phyloP scores from a whole-genome alignment of 2,797 vertebrate genomes.

The Protosalanx chinensis region DNA sequence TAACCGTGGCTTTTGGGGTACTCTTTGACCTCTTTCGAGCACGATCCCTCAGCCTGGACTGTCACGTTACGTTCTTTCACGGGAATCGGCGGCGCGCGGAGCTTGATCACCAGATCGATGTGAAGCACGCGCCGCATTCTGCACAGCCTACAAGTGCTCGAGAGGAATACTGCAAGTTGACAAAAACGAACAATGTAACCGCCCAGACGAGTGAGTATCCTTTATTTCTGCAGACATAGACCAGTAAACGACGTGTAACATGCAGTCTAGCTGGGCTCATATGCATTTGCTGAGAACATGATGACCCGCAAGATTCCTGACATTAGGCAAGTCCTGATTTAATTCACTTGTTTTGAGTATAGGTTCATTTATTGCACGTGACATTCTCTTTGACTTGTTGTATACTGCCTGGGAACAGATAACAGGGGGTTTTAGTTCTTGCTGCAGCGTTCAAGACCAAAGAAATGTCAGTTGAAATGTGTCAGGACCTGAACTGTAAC shows the following conservation, averaged over 20 bases:
- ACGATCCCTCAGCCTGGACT: conserved; percentile 33
- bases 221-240: conserved; percentile 18
- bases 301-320: too few relatives aligned
- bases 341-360: too few relatives aligned
- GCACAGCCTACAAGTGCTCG: conserved; percentile 12
- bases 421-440: not conserved
- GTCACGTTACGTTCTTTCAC: conserved; percentile 28
- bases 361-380: not conserved
- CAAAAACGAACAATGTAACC: conserved; percentile 53
- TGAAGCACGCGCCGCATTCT: conserved; percentile 17
- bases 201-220: conserved; percentile 25
- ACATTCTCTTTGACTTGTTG: not conserved
- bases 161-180: conserved; percentile 48
- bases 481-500: conserved; percentile 8
- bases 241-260: conserved; percentile 18
- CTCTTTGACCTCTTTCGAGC: conserved; percentile 36
- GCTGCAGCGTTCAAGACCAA: not conserved
- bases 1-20: conserved; percentile 22
- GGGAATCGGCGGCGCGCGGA: conserved; percentile 12
- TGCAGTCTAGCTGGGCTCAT: conserved; percentile 12
- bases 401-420: not conserved
- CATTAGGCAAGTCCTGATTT: too few relatives aligned
- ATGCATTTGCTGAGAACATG: too few relatives aligned
- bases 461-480: conserved; percentile 5
- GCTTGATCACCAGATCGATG: conserved; percentile 9